Conservation (phyloP, 64 coral and sea anemone species). For the Hydrozoanthus tunicans region DNA sequence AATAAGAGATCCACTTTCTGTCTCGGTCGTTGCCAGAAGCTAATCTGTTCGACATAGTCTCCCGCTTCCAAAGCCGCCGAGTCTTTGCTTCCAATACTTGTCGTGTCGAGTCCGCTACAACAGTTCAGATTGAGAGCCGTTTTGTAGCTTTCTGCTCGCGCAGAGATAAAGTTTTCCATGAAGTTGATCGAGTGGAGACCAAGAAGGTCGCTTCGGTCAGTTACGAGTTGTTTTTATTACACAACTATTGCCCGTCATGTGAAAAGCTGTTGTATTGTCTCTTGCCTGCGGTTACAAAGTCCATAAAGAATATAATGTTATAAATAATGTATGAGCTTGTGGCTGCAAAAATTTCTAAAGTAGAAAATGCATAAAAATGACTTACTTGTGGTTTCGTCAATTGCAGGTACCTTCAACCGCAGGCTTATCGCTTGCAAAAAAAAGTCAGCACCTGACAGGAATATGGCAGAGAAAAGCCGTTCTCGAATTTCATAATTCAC, state of each 20-base stretch:
- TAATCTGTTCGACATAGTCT: conserved; percentile 81
- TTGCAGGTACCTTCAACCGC: conserved; percentile 39
- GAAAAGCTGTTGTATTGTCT: conserved; percentile 54
- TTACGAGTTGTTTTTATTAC: conserved; percentile 9
- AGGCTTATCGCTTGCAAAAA: conserved; percentile 29
- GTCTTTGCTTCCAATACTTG: conserved; percentile 67
- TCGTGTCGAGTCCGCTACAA: conserved; percentile 71
- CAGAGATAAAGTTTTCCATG: conserved; percentile 91
- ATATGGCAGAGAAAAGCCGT: not conserved
- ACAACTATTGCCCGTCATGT: conserved; percentile 28
- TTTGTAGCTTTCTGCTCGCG: conserved; percentile 80
- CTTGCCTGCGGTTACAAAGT: conserved; percentile 66
- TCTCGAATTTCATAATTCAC: conserved; percentile 36
- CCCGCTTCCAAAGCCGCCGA: conserved; percentile 78
- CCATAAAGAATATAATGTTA: conserved; percentile 26
- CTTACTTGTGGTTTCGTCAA: conserved; percentile 15
- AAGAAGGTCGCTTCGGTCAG: not conserved
- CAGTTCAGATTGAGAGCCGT: conserved; percentile 85
- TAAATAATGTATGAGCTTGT: conserved; percentile 53
- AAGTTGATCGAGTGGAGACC: not conserved
- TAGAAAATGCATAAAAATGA: conserved; percentile 36
- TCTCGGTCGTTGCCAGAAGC: conserved; percentile 87
- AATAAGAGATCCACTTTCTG: conserved; percentile 90
- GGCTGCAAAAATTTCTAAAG: conserved; percentile 38
- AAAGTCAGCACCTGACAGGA: conserved; percentile 31